A percentile compares a stretch with the other conserved stretches of the same genome.
These are phyloP conservation scores for Drosophila nannoptera DNA, from an alignment of 1,140 invertebrate genomes.

Conservation along the genomic window DNA sequence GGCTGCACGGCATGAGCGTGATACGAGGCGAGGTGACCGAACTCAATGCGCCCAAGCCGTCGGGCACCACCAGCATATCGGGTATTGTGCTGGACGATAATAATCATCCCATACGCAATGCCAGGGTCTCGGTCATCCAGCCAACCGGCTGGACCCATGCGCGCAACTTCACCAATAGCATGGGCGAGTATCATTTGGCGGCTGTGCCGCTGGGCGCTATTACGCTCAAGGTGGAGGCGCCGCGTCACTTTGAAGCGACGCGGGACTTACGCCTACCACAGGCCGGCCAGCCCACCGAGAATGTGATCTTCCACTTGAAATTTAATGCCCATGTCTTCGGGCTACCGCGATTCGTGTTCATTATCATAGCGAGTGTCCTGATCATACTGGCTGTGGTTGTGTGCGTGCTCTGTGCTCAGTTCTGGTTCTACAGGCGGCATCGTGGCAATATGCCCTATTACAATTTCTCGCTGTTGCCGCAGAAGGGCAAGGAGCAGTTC, in stretches of 20 bases:
- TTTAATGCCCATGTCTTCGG: conserved; percentile 85
- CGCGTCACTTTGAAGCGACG: conserved; percentile 81
- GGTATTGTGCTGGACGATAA: conserved; percentile 82
- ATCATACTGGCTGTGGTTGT: conserved; percentile 64
- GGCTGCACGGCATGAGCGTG: conserved; percentile 46
- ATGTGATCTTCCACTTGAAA: conserved; percentile 84
- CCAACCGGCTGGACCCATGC: conserved; percentile 67
- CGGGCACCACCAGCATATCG: conserved; percentile 65
- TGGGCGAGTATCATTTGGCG: conserved; percentile 82
- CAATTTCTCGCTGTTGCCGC: conserved; percentile 79
- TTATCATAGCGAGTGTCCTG: conserved; percentile 83
- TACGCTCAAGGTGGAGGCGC: conserved; percentile 81
- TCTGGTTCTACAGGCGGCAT: conserved; percentile 69
- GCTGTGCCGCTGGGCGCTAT: conserved; percentile 81
- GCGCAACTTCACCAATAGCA: conserved; percentile 78
- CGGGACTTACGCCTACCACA: conserved; percentile 81
- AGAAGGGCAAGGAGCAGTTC: conserved; percentile 75
- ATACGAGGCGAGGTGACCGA: conserved; percentile 63
- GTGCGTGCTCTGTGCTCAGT: conserved; percentile 72
- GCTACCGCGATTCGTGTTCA: conserved; percentile 86
- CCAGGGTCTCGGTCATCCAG: conserved; percentile 80
- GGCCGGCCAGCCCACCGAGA: conserved; percentile 74
- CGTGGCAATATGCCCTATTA: conserved; percentile 68
- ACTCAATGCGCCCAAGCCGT: conserved; percentile 21
- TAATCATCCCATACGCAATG: conserved; percentile 82